Percentiles rank a stretch among this genome's conserved stretches.
These are phyloP conservation scores for Cantharis nigra DNA, from an alignment of 2,888 invertebrate species.

Conservation along the genomic window DNA sequence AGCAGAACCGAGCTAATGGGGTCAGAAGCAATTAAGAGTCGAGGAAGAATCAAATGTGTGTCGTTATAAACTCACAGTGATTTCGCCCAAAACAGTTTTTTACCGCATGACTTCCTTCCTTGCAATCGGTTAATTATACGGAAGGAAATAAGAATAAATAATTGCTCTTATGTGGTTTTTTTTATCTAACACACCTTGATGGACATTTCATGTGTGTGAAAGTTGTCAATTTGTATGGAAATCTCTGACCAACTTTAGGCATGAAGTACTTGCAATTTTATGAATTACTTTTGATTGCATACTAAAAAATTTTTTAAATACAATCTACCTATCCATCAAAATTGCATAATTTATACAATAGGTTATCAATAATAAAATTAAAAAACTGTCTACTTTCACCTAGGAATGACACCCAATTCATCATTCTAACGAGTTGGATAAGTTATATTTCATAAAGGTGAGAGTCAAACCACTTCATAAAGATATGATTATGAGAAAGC, in stretches of 20 bases:
- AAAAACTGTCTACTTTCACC: constrained; percentile 3
- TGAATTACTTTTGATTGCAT: background rate
- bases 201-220: constrained; percentile 13
- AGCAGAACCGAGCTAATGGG: background rate
- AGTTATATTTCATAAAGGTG: background rate
- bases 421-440: background rate
- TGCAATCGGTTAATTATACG: background rate
- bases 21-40: background rate
- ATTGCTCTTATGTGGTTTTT: background rate
- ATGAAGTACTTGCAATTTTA: background rate
- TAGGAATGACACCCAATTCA: background rate
- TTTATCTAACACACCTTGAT: constrained; percentile 10
- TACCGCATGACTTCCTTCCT: background rate
- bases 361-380: constrained; percentile 1
- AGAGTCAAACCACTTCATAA: background rate
- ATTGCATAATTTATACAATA: background rate
- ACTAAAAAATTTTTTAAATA: background rate
- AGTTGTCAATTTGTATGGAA: constrained; percentile 14
- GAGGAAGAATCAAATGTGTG: background rate
- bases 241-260: background rate
- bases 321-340: background rate
- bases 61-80: background rate
- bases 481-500: background rate
- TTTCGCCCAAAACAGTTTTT: background rate
- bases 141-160: background rate